Evolutionary conservation across 2,113 vertebrate genomes (phyloP).

Genomic region (Pluvialis apricaria): DNA sequence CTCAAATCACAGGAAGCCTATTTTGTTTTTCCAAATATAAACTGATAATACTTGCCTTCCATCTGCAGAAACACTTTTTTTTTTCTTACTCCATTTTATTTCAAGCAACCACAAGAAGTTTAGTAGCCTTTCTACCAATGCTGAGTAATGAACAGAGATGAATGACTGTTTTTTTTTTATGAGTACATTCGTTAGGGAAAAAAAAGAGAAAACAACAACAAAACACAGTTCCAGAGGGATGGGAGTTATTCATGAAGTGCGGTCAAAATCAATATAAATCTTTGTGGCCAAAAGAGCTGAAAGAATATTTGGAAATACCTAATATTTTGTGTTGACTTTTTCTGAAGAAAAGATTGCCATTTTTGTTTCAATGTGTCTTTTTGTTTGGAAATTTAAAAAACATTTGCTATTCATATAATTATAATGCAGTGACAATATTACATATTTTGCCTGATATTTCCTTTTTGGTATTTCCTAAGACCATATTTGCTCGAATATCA

Average conservation of each 20-base stretch:
- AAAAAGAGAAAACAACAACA: not conserved
- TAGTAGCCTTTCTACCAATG: not conserved
- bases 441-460: not conserved
- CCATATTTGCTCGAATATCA: not conserved
- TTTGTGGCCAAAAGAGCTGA: not conserved
- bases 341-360: not conserved
- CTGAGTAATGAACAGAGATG: not conserved
- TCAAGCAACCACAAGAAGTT: not conserved
- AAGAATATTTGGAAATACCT: not conserved
- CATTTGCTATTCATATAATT: not conserved
- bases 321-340: not conserved
- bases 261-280: not conserved
- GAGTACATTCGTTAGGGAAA: fast-evolving
- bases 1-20: not conserved
- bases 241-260: not conserved
- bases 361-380: not conserved
- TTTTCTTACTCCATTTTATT: not conserved
- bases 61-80: not conserved
- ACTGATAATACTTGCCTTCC: not conserved
- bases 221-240: not conserved
- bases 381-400: not conserved
- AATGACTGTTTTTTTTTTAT: not conserved
- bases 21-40: not conserved
- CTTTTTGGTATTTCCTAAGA: not conserved
- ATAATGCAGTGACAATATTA: not conserved